Base-by-base conservation (phyloP, 2,113 vertebrate genomes). In the Motacilla alba region DNA sequence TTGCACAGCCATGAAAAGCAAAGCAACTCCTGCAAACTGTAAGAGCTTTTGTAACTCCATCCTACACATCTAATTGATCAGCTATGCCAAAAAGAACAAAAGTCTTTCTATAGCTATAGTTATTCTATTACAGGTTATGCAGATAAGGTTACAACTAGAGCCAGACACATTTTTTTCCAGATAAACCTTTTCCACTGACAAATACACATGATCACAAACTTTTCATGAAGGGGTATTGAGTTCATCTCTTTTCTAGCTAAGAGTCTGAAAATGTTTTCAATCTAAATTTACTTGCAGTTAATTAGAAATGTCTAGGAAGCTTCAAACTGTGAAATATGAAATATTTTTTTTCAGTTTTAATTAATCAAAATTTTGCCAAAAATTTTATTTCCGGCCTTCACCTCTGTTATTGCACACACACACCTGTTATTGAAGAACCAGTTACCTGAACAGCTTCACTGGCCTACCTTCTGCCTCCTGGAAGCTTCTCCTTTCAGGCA, bases 41-140 rank as follows among this genome's bases (percentile, higher is more conserved):
- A 89, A 87, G 93, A 95, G 96, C 91, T 94, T 95, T 93, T 96
- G 94, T 97, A 95, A 94, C 89, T 84, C 86, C 95, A 95, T 95
- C 95, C 86, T 90, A 94, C 33, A 4, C 93, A 91, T 89, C 94
- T 97, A 90, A 95, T 84, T 89, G 94, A 93, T 96, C 89, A 22
- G 68, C 91, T 93, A 67, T 72, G 86, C 83, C 86, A 93, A 78
- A 93, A 96, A 93, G 93, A 94, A 90, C 91, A 96, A 49, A 94
- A 96, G 95, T 81, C 80, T 94, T 96, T 96, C 91, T 87, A 90
- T 37, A 94, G 73, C 94, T 89, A 59, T 75, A 69, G 86, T 93
- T 95, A 89, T 83, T 95, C 80, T 84, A 81, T 92, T 93, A 92
- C 94, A 91, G 76, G 76, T 95, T 97, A 95, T 95, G 95, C 83